phyloP scores from a whole-genome alignment of 2,888 invertebrate genomes.

The Ophioninae sp. region DNA sequence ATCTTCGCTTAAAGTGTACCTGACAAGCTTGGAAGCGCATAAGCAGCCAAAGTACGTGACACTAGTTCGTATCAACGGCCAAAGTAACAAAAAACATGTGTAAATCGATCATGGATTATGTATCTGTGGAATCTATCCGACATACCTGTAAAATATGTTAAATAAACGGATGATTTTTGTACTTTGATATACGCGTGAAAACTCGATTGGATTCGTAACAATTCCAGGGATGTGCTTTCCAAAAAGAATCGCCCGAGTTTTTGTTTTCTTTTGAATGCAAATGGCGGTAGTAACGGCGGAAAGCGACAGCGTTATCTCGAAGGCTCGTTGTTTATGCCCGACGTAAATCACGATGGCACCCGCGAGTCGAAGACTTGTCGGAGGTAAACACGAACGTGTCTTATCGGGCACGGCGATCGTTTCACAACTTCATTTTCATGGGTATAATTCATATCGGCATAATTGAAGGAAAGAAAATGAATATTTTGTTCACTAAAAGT shows the following conservation, averaged over 20 bases:
- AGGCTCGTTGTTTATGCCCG: background rate
- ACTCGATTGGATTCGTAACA: background rate
- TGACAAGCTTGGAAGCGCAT: conserved; percentile 45
- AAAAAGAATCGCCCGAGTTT: background rate
- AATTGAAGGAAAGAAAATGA: background rate
- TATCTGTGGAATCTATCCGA: conserved; percentile 3
- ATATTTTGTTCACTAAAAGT: background rate
- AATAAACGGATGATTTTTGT: conserved; percentile 43
- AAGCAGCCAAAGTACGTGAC: conserved; percentile 27
- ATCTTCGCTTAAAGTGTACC: conserved; percentile 59
- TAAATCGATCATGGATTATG: background rate
- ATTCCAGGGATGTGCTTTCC: background rate
- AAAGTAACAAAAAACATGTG: background rate
- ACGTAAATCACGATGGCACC: background rate
- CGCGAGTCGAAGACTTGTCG: background rate
- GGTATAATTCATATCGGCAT: too few species aligned
- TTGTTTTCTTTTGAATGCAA: background rate
- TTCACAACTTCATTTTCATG: background rate
- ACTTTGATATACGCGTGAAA: background rate
- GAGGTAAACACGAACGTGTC: background rate
- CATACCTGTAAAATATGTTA: conserved; percentile 35
- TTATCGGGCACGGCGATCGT: background rate
- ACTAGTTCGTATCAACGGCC: conserved; percentile 13
- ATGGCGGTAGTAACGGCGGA: background rate
- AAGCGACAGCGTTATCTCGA: conserved; percentile 13